Conservation (phyloP, 2,888 invertebrate species). For the Neuroscelio doddi region DNA sequence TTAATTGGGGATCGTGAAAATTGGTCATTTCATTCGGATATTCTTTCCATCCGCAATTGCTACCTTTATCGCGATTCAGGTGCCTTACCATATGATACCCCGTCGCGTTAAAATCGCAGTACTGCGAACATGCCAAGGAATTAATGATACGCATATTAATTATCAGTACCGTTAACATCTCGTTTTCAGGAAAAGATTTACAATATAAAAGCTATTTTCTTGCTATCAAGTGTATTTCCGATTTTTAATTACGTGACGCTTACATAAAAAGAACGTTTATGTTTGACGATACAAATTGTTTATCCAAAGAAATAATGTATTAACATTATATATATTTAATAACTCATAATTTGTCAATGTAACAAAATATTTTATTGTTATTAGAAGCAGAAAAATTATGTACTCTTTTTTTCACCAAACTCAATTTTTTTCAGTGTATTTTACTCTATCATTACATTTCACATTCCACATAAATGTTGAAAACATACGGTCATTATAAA, state of each 20-base stretch:
- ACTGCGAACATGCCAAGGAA: slow-evolving; percentile 20
- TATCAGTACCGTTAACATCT: slow-evolving; percentile 2
- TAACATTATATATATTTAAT: no score
- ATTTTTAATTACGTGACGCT: no score
- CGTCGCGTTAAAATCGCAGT: slow-evolving; percentile 12
- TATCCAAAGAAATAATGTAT: no score
- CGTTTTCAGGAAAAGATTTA: neutral
- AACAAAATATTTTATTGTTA: no score
- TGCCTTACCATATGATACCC: slow-evolving; percentile 20
- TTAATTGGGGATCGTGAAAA: slow-evolving; percentile 42
- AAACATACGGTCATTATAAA: slow-evolving; percentile 27
- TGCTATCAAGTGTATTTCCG: no score
- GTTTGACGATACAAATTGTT: no score
- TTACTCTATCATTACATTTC: neutral
- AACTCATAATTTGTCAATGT: neutral
- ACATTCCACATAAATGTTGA: slow-evolving; percentile 5
- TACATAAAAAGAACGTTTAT: no score
- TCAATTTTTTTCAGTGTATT: neutral
- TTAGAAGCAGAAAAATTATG: no score
- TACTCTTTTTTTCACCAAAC: neutral
- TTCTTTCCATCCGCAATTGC: slow-evolving; percentile 12
- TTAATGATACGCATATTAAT: slow-evolving; percentile 1
- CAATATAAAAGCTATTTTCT: no score
- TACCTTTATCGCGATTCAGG: slow-evolving; percentile 25
- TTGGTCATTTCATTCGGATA: slow-evolving; percentile 32